These are phyloP conservation scores for Notothenia coriiceps DNA, from an alignment of 2,113 vertebrate species.

Conservation along the genomic window DNA sequence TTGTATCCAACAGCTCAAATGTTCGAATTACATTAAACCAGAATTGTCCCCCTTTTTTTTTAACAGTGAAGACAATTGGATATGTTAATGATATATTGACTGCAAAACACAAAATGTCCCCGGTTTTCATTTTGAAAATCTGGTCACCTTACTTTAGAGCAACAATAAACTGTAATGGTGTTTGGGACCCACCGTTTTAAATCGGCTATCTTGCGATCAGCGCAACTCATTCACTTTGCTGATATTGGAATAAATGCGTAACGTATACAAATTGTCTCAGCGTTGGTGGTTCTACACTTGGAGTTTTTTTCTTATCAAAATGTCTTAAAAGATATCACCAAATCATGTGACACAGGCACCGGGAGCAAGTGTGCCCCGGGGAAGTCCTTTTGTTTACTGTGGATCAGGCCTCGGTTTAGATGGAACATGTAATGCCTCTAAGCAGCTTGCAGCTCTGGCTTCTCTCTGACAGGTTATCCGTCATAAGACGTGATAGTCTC, in stretches of 20 bases:
- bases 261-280: constrained; percentile 4
- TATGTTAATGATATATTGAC: too few relatives aligned
- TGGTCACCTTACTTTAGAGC: not conserved
- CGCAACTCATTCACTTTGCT: constrained; percentile 24
- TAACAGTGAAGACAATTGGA: too few relatives aligned
- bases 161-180: constrained; percentile 37
- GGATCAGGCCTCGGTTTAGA: constrained; percentile 49
- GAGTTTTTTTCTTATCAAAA: constrained; percentile 6
- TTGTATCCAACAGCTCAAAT: too few relatives aligned
- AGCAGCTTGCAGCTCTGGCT: constrained; percentile 56
- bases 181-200: constrained; percentile 41
- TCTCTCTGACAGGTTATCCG: constrained; percentile 57
- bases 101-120: too few relatives aligned
- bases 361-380: constrained; percentile 28
- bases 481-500: constrained; percentile 66
- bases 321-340: constrained; percentile 8
- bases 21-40: too few relatives aligned
- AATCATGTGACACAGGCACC: constrained; percentile 25
- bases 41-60: too few relatives aligned
- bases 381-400: constrained; percentile 62
- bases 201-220: constrained; percentile 12
- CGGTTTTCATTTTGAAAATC: too few relatives aligned
- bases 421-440: constrained; percentile 43
- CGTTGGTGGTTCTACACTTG: constrained; percentile 1
- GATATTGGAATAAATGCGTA: constrained; percentile 20